Conservation (phyloP, 2,797 vertebrate species). For the Hydrocynus forskahlii region DNA sequence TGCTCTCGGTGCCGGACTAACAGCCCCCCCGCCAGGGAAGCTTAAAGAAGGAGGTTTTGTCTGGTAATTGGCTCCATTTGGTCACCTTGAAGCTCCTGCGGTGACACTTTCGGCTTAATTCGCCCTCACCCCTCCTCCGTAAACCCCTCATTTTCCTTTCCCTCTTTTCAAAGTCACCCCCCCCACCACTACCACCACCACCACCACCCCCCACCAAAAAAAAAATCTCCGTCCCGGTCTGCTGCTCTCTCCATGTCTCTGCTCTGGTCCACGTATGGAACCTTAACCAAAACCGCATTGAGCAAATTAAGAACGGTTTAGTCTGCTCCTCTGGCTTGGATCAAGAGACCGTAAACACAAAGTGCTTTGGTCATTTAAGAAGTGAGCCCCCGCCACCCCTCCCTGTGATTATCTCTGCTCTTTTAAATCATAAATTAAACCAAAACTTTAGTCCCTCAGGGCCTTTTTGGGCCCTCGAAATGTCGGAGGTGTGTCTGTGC, state of each 20-base stretch:
- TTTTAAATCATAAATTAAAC: slow-evolving; percentile 79
- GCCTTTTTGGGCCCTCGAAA: slow-evolving; percentile 35
- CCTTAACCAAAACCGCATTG: slow-evolving; percentile 84
- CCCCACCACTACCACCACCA: slow-evolving; percentile 50
- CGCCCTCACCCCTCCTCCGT: slow-evolving; percentile 59
- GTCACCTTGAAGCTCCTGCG: slow-evolving; percentile 73
- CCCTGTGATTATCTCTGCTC: slow-evolving; percentile 77
- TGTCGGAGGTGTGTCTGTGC: slow-evolving; percentile 24
- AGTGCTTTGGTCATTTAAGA: slow-evolving; percentile 77
- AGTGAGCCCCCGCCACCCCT: slow-evolving; percentile 43
- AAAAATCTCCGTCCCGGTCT: slow-evolving; percentile 40
- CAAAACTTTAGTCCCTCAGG: slow-evolving; percentile 50
- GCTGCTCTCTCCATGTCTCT: slow-evolving; percentile 13
- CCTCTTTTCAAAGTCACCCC: too few species aligned
- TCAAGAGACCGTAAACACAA: slow-evolving; percentile 79
- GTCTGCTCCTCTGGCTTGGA: slow-evolving; percentile 78
- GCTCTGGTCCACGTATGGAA: slow-evolving; percentile 62
- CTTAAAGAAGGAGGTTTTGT: slow-evolving; percentile 63
- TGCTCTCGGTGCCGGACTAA: slow-evolving; percentile 39
- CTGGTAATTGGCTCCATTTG: slow-evolving; percentile 74
- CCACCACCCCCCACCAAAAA: too few species aligned
- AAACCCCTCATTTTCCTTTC: slow-evolving; percentile 38
- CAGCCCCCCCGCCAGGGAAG: slow-evolving; percentile 53
- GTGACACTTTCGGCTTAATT: slow-evolving; percentile 79
- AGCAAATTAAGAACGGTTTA: slow-evolving; percentile 87